A percentile compares a stretch with the other conserved stretches of the same genome.
Evolutionary conservation across 2,797 vertebrate species (phyloP).

Genomic region (Malurus splendens): DNA sequence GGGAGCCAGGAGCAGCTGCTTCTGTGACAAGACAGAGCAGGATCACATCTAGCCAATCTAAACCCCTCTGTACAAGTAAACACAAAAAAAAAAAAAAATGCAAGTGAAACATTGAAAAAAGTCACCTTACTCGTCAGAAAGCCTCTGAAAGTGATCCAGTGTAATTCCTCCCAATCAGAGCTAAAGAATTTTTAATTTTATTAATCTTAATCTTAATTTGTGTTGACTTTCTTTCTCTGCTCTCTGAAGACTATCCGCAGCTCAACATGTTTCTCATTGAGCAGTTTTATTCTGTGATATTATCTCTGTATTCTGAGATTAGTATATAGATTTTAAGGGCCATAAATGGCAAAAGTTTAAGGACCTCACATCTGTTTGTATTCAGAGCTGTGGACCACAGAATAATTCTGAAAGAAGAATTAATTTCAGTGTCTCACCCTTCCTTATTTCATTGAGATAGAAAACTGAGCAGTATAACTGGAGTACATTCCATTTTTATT

Average conservation of each 20-base stretch:
- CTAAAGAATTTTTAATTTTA: not conserved
- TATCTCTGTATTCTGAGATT: not conserved
- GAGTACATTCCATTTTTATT: not conserved
- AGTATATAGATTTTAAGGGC: constrained; percentile 11
- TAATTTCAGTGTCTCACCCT: not conserved
- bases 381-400: not conserved
- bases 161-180: not conserved
- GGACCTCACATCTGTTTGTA: constrained; percentile 7
- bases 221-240: not conserved
- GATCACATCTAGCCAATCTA: not conserved
- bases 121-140: not conserved
- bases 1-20: not conserved
- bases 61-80: not conserved
- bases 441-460: constrained; percentile 9
- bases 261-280: not conserved
- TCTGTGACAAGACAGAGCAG: not conserved
- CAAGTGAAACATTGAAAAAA: not conserved
- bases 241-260: not conserved
- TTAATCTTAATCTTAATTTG: not conserved
- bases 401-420: constrained; percentile 24
- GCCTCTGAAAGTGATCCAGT: not conserved
- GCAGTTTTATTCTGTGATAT: not conserved
- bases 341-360: constrained; percentile 18
- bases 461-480: not conserved
- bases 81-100: not conserved